These are phyloP conservation scores for Rhodophaea formosa DNA, from an alignment of 2,888 invertebrate species.

Conservation along the genomic window DNA sequence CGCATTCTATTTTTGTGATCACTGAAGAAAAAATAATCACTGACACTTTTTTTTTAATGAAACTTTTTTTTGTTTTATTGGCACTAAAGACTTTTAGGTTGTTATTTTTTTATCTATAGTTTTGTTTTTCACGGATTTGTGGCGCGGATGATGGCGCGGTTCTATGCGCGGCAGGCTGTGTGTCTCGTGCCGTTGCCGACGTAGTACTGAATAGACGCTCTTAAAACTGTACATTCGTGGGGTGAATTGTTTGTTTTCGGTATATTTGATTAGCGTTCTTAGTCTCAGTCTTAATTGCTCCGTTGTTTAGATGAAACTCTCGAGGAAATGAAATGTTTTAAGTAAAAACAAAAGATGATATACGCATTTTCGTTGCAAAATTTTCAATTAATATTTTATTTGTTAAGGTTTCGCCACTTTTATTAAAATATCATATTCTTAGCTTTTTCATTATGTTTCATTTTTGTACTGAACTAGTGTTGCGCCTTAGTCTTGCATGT, in stretches of 20 bases:
- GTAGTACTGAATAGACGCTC: slow-evolving; percentile 58
- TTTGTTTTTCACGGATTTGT: slow-evolving; percentile 33
- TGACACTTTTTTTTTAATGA: slow-evolving; percentile 26
- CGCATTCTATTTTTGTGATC: slow-evolving; percentile 20
- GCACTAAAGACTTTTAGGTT: slow-evolving; percentile 35
- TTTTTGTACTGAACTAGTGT: too few relatives aligned
- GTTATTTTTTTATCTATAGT: slow-evolving; percentile 37
- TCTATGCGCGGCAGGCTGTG: slow-evolving; percentile 43
- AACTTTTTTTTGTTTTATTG: slow-evolving; percentile 19
- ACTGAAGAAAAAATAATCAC: not conserved
- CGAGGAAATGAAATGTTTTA: not conserved
- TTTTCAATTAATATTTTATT: not conserved
- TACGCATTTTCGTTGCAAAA: not conserved
- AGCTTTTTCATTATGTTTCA: too few relatives aligned
- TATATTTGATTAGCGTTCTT: slow-evolving; percentile 36
- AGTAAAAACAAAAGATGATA: not conserved
- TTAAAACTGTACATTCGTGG: slow-evolving; percentile 43
- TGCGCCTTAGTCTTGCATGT: too few relatives aligned
- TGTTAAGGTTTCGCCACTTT: too few relatives aligned
- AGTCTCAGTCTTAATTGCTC: slow-evolving; percentile 19
- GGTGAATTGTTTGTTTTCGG: slow-evolving; percentile 38
- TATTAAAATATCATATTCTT: too few relatives aligned
- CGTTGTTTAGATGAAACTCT: slow-evolving; percentile 8
- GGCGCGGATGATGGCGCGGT: slow-evolving; percentile 31
- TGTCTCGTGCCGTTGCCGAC: slow-evolving; percentile 49